Evolutionary conservation across 2,888 invertebrate genomes (phyloP).

Genomic region (Podabrus alpinus): DNA sequence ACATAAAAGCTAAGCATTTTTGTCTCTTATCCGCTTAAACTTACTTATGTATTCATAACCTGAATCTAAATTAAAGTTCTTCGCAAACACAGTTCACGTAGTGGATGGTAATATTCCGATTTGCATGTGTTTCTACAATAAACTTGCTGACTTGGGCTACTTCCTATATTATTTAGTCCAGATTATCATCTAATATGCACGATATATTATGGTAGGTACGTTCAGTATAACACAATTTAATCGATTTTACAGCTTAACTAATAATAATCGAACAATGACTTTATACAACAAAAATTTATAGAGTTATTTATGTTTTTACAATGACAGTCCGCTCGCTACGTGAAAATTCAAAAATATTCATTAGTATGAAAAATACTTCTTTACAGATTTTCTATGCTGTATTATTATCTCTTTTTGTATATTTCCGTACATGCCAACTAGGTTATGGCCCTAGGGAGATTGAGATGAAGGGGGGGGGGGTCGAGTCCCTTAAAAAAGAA

Average conservation of each 20-base stretch:
- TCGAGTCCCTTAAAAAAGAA: too few relatives aligned
- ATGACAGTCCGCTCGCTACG: too few relatives aligned
- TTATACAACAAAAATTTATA: not conserved
- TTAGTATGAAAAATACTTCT: too few relatives aligned
- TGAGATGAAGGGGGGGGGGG: too few relatives aligned
- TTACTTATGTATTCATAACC: conserved; percentile 25
- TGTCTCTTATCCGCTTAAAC: conserved; percentile 17
- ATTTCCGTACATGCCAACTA: too few relatives aligned
- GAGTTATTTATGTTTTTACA: not conserved
- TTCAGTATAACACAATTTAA: not conserved
- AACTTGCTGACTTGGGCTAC: conserved; percentile 21
- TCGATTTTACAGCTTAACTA: not conserved
- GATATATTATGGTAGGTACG: conserved; percentile 17
- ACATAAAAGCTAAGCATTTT: conserved; percentile 17
- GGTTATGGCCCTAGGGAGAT: too few relatives aligned
- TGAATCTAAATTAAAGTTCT: conserved; percentile 24
- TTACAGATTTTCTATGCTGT: too few relatives aligned
- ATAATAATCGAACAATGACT: conserved; percentile 3
- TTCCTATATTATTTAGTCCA: conserved; percentile 21
- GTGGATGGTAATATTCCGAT: conserved; percentile 25
- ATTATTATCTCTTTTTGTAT: too few relatives aligned
- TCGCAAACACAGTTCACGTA: conserved; percentile 20
- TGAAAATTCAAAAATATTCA: too few relatives aligned
- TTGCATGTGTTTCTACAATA: conserved; percentile 30
- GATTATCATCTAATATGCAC: conserved; percentile 17